Evolutionary conservation across 2,797 vertebrate species (phyloP), one percentile per base, ranked within the genome.

Genomic region (Alca torda): DNA sequence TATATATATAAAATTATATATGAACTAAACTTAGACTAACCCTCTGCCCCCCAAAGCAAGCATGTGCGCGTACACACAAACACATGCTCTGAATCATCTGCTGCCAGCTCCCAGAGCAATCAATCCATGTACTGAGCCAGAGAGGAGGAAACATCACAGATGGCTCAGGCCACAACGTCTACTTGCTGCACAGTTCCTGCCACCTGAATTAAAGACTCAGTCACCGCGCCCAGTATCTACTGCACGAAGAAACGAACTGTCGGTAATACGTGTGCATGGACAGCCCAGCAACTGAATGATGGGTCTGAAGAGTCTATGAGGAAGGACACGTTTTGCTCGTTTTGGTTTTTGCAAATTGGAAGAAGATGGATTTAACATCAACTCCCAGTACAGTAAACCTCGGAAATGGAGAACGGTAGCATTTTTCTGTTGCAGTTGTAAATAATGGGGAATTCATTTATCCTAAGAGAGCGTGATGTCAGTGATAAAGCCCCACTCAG

Each of bases 91-190:
- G 39, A 86, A 95, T 91, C 86, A 92, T 97, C 78, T 87, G 86
- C 96, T 92, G 92, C 86, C 95, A 95, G 75, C 78, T 94, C 94
- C 86, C 81, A 25, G 60, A 84, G 90, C 65, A 87, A 72, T 74
- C 84, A 48, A 43, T 82, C 68, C 18, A 20, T 13, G 61, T 24
- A 67, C 11, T 83, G 70, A 87, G 90, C 74, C 89, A 89, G 88
- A 61, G 88, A 90, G 82, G 45, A 92, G 87, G 81, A 65, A 95
- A 77, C 84, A 75, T 48, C 72, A 31, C 94, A 95, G 96, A 96
- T 94, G 96, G 96, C 84, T 95, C 92, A 95, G 94, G 92, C 92
- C 94, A 87, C 68, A 54, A 20, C 10, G 5, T 16, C 74, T 46
- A 59, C 63, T 78, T 57, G 65, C 84, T 92, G 56, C 20, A 77